Percentiles rank a stretch among this genome's conserved stretches.
These are phyloP conservation scores for Thryonomys swinderianus DNA, from an alignment of 2,113 vertebrate species.

Conservation along the genomic window DNA sequence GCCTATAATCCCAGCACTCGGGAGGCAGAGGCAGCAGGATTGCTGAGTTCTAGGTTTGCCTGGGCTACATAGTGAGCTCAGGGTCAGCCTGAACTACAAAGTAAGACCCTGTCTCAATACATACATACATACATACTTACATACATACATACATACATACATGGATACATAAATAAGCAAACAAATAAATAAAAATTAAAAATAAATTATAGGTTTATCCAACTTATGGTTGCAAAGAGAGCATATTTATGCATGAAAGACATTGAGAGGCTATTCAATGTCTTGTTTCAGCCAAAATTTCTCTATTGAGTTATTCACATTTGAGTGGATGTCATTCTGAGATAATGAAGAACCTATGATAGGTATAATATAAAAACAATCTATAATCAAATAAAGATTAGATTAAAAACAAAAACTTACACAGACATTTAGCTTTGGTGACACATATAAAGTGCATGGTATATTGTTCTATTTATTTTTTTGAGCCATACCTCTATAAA, in stretches of 20 bases:
- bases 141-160: too few relatives aligned
- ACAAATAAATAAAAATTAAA: too few relatives aligned
- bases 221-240: not conserved
- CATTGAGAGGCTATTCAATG: fast-evolving
- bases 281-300: not conserved
- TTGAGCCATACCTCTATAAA: not conserved
- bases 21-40: too few relatives aligned
- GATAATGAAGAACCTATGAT: not conserved
- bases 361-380: not conserved
- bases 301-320: not conserved
- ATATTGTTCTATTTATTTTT: not conserved
- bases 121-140: too few relatives aligned
- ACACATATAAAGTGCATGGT: not conserved
- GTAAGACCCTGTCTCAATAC: too few relatives aligned
- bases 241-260: not conserved
- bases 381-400: not conserved
- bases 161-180: too few relatives aligned
- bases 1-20: too few relatives aligned
- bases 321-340: not conserved
- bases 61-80: too few relatives aligned
- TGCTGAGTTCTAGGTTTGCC: too few relatives aligned
- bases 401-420: not conserved
- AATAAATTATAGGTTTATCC: too few relatives aligned
- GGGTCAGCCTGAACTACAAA: too few relatives aligned
- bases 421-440: not conserved